Conservation (phyloP, 2,888 invertebrate genomes). For the Thysanoteuthis rhombus region DNA sequence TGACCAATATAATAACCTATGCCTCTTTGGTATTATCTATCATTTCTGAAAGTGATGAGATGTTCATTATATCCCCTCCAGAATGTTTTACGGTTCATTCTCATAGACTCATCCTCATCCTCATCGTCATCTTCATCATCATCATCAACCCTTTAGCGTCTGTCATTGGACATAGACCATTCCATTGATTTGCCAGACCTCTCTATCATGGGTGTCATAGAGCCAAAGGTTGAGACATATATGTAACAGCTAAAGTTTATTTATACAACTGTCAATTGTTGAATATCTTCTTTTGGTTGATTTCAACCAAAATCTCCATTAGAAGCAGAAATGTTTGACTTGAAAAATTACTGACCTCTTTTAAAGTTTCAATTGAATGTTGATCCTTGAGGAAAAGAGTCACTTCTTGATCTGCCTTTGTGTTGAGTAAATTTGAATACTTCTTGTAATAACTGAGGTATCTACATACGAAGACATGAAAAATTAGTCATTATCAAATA, state of each 20-base stretch:
- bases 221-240: no score
- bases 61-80: not conserved
- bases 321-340: not conserved
- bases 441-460: slow-evolving; percentile 66
- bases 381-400: slow-evolving; percentile 63
- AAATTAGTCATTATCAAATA: not conserved
- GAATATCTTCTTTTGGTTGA: not conserved
- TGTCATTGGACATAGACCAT: no score
- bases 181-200: no score
- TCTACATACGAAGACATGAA: slow-evolving; percentile 41
- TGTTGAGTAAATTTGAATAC: slow-evolving; percentile 66
- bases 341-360: slow-evolving; percentile 48
- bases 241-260: not conserved
- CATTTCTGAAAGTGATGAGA: not conserved
- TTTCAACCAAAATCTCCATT: not conserved
- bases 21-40: not conserved
- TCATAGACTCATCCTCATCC: no score
- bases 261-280: not conserved
- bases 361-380: slow-evolving; percentile 64
- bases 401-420: slow-evolving; percentile 67
- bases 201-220: no score
- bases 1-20: not conserved
- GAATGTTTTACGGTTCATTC: no score
- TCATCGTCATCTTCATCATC: no score
- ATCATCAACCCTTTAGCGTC: no score